phyloP scores from a whole-genome alignment of 2,797 vertebrate species.

The Orientallactaga sibirica region DNA sequence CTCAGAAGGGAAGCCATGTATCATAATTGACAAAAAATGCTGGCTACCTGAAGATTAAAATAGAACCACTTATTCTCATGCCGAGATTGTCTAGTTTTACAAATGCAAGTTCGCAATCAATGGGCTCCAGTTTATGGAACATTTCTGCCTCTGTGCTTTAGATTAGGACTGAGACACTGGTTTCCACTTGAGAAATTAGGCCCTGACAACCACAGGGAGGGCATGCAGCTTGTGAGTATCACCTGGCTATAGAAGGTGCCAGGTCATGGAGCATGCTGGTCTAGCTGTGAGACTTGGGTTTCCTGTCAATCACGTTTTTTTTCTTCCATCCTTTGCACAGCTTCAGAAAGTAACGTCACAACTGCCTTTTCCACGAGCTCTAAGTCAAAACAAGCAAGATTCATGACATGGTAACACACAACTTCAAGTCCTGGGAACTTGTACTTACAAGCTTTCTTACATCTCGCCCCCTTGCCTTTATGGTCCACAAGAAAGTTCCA shows the following conservation, averaged over 20 bases:
- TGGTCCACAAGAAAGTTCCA: neutral
- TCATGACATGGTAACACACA: neutral
- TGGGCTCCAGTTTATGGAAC: neutral
- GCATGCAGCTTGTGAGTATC: neutral
- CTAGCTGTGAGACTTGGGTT: neutral
- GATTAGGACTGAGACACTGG: neutral
- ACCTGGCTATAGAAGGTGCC: neutral
- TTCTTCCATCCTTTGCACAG: neutral
- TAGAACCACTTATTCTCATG: neutral
- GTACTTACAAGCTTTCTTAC: neutral
- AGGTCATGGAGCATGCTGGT: neutral
- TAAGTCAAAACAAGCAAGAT: neutral
- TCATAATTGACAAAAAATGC: constrained; percentile 35
- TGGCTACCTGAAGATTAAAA: constrained; percentile 18
- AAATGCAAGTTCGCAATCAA: neutral
- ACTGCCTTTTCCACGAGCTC: neutral
- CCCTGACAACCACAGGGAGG: neutral
- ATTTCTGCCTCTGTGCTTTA: constrained; percentile 1
- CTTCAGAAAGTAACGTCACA: neutral
- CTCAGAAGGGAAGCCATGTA: neutral
- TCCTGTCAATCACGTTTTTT: neutral
- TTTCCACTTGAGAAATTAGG: constrained; percentile 39
- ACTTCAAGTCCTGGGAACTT: neutral
- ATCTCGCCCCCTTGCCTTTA: neutral
- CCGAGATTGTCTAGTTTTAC: neutral